Base-by-base conservation (phyloP, 2,888 invertebrate genomes). In the Sminthurides aquaticus region DNA sequence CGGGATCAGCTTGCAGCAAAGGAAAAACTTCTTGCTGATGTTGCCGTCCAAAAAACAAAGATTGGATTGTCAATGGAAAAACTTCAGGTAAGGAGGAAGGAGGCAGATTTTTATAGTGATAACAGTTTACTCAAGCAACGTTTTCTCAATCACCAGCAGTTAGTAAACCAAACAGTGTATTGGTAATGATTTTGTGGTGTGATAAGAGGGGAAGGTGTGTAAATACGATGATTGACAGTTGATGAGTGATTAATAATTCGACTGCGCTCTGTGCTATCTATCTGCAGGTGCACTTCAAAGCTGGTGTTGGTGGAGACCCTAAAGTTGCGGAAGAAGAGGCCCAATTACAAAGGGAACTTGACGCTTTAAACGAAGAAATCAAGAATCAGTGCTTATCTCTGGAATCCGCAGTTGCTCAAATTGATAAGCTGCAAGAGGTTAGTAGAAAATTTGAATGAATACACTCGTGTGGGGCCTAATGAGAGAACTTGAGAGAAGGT, bases 41-140 rank as follows among this genome's bases (percentile, higher is more conserved):
- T 91, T 65, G 86, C 90, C 70, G 90, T 91, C 73, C 93, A 94
- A 79, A 90, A 90, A 79, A 91, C 91, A 1, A 93, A 93, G 80
- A 87, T 94, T 75, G 84, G 87, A 52, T 85, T 94, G 77, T 89
- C 93, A 63, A 87, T 92, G 75, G 93, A 94, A 79, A 94, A 94
- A 80, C 83, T 94, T 72, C 89, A 91, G 84, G 90, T 89, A 81
- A 83, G 27, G n/a, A 48, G 20, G 5, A 20, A 34, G 5, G 24
- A 8, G n/a, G n/a, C n/a, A n/a, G n/a, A n/a, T n/a, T n/a, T n/a
- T n/a, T n/a, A n/a, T n/a, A n/a, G n/a, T n/a, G n/a, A n/a, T n/a
- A n/a, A n/a, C n/a, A n/a, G n/a, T n/a, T n/a, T n/a, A n/a, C n/a
- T n/a, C n/a, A n/a, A n/a, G n/a, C n/a, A n/a, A n/a, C n/a, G n/a